Evolutionary conservation across 2,797 vertebrate genomes (phyloP).

Genomic region (Sebastes oblongus): DNA sequence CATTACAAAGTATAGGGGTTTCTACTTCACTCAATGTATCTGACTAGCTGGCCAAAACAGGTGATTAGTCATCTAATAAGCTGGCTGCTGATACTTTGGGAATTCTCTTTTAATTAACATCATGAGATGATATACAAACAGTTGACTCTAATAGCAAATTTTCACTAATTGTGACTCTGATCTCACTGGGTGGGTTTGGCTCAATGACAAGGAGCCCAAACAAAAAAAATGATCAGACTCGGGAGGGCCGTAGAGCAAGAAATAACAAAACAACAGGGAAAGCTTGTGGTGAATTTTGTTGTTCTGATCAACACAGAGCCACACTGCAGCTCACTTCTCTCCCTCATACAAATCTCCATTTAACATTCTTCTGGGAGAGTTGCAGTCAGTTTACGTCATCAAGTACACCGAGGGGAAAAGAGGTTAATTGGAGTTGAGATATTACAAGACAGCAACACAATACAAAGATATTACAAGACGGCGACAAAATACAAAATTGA

Average conservation of each 20-base stretch:
- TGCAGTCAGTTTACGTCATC: not conserved
- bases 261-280: slow-evolving; percentile 3
- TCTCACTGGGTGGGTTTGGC: slow-evolving; percentile 18
- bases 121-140: not conserved
- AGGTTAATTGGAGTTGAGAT: slow-evolving; percentile 2
- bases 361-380: not conserved
- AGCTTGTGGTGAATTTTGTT: not conserved
- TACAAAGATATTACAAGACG: not conserved
- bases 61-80: not conserved
- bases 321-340: not conserved
- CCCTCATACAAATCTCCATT: not conserved
- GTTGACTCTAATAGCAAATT: slow-evolving; percentile 7
- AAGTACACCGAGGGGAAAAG: not conserved
- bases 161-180: slow-evolving; percentile 22
- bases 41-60: not conserved
- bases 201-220: not conserved
- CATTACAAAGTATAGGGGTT: not conserved
- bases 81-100: not conserved
- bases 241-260: not conserved
- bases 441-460: not conserved
- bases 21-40: not conserved
- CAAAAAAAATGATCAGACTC: not conserved
- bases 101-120: slow-evolving; percentile 16
- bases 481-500: not conserved
- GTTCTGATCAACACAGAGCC: not conserved